phyloP scores from a whole-genome alignment of 2,888 invertebrate genomes.

The Ophion ventricosus region DNA sequence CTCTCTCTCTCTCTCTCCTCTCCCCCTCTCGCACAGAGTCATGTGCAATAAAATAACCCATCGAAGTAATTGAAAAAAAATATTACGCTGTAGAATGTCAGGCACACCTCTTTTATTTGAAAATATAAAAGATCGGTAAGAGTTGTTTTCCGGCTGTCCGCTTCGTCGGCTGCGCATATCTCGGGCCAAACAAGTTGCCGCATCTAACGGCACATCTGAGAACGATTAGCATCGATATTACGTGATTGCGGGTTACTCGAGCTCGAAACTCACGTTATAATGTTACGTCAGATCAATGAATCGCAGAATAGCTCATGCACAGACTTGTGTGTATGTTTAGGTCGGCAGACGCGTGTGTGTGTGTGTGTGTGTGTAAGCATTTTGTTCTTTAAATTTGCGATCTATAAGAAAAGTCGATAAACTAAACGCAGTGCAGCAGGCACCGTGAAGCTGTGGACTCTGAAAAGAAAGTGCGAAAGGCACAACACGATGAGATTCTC shows the following conservation, averaged over 20 bases:
- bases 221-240: conserved; percentile 65
- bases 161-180: conserved; percentile 15
- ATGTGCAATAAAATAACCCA: neutral
- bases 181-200: conserved; percentile 55
- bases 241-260: conserved; percentile 51
- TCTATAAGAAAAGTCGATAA: neutral
- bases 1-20: conserved; percentile 67
- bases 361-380: too few relatives aligned
- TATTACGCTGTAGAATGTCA: neutral
- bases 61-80: neutral
- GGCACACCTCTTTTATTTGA: neutral
- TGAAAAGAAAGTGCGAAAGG: conserved; percentile 62
- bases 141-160: conserved; percentile 5
- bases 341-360: too few relatives aligned
- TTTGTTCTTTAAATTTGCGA: neutral
- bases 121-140: conserved; percentile 13
- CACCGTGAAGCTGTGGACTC: conserved; percentile 30
- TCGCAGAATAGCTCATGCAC: conserved; percentile 7
- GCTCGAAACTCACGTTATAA: conserved; percentile 55
- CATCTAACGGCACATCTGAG: conserved; percentile 64
- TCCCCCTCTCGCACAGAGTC: conserved; percentile 14
- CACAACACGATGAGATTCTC: conserved; percentile 50
- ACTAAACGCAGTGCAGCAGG: neutral
- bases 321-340: neutral
- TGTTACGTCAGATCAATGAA: conserved; percentile 54